Evolutionary conservation across 2,113 vertebrate genomes (phyloP).

Genomic region (Pyxicephalus adspersus): DNA sequence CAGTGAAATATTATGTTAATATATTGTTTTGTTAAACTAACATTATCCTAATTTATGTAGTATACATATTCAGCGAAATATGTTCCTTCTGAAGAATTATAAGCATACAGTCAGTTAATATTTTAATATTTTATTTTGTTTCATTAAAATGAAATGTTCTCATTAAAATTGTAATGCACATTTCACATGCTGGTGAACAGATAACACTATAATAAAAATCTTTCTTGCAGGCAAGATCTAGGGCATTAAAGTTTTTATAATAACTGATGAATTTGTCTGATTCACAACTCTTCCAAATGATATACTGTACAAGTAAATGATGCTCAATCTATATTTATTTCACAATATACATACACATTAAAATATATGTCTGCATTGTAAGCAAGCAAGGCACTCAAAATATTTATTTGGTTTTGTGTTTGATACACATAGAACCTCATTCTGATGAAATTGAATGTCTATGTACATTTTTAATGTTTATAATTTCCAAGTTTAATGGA

Average conservation of each 20-base stretch:
- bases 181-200: background rate
- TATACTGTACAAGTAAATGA: constrained; percentile 26
- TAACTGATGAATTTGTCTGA: constrained; percentile 2
- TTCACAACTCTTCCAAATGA: constrained; percentile 1
- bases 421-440: background rate
- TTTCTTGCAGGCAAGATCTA: background rate
- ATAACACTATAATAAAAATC: background rate
- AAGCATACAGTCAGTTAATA: background rate
- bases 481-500: background rate
- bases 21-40: background rate
- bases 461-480: constrained; percentile 1
- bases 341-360: background rate
- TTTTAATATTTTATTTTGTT: constrained; percentile 6
- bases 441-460: background rate
- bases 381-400: constrained; percentile 40
- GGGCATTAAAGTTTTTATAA: background rate
- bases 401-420: constrained; percentile 56
- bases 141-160: constrained; percentile 16
- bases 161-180: background rate
- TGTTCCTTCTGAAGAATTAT: background rate
- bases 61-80: background rate
- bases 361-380: background rate
- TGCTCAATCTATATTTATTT: constrained; percentile 7
- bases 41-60: background rate
- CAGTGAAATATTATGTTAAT: background rate